Conservation (phyloP, 2,888 invertebrate species). For the Ichneumon xanthorius region DNA sequence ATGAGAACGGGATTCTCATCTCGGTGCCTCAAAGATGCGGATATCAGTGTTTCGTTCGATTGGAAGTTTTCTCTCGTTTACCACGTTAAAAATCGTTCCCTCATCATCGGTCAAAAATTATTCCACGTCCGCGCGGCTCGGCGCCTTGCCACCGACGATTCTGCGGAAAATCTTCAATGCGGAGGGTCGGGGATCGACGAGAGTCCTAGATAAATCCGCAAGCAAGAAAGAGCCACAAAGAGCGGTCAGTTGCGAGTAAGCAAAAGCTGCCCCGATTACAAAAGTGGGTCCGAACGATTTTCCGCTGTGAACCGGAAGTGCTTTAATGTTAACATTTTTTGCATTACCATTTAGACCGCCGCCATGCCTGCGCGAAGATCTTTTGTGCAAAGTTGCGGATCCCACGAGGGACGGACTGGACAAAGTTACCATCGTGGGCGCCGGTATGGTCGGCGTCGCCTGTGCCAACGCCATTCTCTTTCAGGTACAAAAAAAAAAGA, state of each 20-base stretch:
- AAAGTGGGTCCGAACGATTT: neutral
- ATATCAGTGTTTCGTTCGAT: slow-evolving; percentile 59
- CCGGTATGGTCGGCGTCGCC: slow-evolving; percentile 88
- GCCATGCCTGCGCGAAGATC: slow-evolving; percentile 78
- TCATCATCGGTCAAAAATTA: slow-evolving; percentile 27
- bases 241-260: slow-evolving; percentile 77
- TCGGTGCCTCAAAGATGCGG: slow-evolving; percentile 49
- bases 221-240: slow-evolving; percentile 70
- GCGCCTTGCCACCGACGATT: slow-evolving; percentile 71
- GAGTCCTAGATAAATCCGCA: slow-evolving; percentile 63
- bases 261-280: slow-evolving; percentile 21
- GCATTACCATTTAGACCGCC: slow-evolving; percentile 44
- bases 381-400: slow-evolving; percentile 80
- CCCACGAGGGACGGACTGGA: slow-evolving; percentile 81
- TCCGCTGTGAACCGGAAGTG: neutral
- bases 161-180: slow-evolving; percentile 69
- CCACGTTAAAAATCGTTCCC: neutral
- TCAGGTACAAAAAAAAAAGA: slow-evolving; percentile 84
- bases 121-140: slow-evolving; percentile 42
- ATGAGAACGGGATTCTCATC: slow-evolving; percentile 29
- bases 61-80: slow-evolving; percentile 40
- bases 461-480: slow-evolving; percentile 87
- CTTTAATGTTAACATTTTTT: neutral
- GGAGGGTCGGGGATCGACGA: slow-evolving; percentile 47
- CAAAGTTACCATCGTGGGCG: slow-evolving; percentile 88